These are phyloP conservation scores for Campaea margaritaria DNA, from an alignment of 2,888 invertebrate species.

Conservation along the genomic window DNA sequence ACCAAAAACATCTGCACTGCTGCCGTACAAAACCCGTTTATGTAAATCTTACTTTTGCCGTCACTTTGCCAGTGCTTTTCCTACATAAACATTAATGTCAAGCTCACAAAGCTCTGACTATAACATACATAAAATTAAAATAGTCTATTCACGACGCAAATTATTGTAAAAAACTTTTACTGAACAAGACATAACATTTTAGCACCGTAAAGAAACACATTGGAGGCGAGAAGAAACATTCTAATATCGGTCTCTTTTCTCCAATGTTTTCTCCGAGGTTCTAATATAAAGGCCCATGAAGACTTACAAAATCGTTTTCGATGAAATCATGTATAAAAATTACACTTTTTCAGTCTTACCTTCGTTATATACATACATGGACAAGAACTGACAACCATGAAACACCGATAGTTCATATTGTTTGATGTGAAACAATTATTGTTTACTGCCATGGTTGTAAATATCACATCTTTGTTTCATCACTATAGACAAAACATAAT, in stretches of 20 bases:
- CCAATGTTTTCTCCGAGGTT: background rate
- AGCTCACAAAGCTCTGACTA: slow-evolving; percentile 36
- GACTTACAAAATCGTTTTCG: slow-evolving; percentile 18
- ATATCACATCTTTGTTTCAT: slow-evolving; percentile 26
- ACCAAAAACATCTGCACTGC: slow-evolving; percentile 8
- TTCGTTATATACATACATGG: slow-evolving; percentile 80
- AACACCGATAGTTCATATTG: slow-evolving; percentile 24
- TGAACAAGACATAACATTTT: slow-evolving; percentile 9
- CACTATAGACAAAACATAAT: slow-evolving; percentile 21
- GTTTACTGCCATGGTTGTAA: slow-evolving; percentile 17
- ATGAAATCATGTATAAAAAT: slow-evolving; percentile 45
- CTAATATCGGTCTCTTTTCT: slow-evolving; percentile 2
- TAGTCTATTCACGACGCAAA: slow-evolving; percentile 30
- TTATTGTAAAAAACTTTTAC: slow-evolving; percentile 29
- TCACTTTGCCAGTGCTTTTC: slow-evolving; percentile 22
- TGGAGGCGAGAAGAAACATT: slow-evolving; percentile 2
- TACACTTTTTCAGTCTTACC: slow-evolving; percentile 74
- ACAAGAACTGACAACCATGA: slow-evolving; percentile 50
- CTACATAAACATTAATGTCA: slow-evolving; percentile 41
- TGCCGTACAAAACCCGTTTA: background rate
- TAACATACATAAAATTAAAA: slow-evolving; percentile 24
- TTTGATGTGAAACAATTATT: slow-evolving; percentile 10
- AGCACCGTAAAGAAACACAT: background rate
- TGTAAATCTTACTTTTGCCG: background rate
- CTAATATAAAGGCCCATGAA: slow-evolving; percentile 16